These are phyloP conservation scores for Diarsia dahlii DNA, from an alignment of 2,888 invertebrate genomes.

Conservation along the genomic window DNA sequence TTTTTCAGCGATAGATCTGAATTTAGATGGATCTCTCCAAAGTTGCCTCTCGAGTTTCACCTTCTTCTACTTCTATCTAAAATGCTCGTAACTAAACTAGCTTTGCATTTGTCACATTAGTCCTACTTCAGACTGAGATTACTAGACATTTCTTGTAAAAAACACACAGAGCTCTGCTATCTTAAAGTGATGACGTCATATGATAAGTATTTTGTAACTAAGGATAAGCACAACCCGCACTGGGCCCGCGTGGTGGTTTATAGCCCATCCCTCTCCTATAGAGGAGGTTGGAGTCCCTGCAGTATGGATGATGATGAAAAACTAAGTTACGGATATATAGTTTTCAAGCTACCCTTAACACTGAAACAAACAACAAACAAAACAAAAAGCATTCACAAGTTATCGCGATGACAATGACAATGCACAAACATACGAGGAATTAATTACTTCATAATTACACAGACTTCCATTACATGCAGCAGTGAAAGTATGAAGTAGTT, in stretches of 20 bases:
- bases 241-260: too few species aligned
- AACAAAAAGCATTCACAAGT: conserved; percentile 5
- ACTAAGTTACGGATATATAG: background rate
- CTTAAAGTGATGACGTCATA: background rate
- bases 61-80: background rate
- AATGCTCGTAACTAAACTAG: background rate
- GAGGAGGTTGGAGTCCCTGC: too few species aligned
- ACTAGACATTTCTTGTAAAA: background rate
- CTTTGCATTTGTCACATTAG: background rate
- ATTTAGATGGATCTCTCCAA: background rate
- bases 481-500: conserved; percentile 65
- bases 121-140: background rate
- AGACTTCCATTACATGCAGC: conserved; percentile 27
- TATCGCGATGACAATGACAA: conserved; percentile 40
- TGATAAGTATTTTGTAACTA: background rate
- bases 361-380: conserved; percentile 20
- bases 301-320: background rate
- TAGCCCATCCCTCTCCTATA: too few species aligned
- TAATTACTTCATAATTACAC: conserved; percentile 42
- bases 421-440: conserved; percentile 42
- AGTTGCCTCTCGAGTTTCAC: background rate
- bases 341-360: conserved; percentile 1
- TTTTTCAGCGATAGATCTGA: background rate
- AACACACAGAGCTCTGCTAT: background rate
- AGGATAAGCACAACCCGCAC: too few species aligned